Evolutionary conservation across 2,797 vertebrate species (phyloP), one percentile per base, ranked within the genome.

Genomic region (Tokudaia tokunoshimensis): DNA sequence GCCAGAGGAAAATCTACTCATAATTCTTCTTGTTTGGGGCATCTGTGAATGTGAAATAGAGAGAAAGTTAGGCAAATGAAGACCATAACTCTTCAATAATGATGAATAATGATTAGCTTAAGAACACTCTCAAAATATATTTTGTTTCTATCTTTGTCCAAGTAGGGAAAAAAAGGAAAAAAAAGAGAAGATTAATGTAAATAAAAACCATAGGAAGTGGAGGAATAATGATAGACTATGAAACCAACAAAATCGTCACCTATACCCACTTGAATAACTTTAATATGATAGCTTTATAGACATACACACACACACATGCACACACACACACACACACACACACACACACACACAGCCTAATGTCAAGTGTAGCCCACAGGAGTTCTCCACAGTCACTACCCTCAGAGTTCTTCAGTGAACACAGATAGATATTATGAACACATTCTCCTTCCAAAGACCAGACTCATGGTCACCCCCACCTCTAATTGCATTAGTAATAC

Each of bases 401-500:
- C 72, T 94, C 41, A n/a, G 47, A 88, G 76, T 8, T 72, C 14
- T 74, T 75, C 47, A 76, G 26, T 55, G 19, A 17, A 76, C 41
- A 86, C 55, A 47, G 47, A 44, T 37, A 20, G 4, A 65, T 37
- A 22, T 17, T 31, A 80, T 52, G 47, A 82, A 57, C 6, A 82
- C 1, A 7, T n/a, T 83, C 91, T 93, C 13, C 19, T 67, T 74
- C 20, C 15, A 22, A 7, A 47, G 34, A 29, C 44, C 19, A 72
- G n/a, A 81, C 57, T 76, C 75, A 88, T 15, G 91, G 19, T 4
- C 34, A 65, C 70, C 15, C 91, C 57, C 4, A 47, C 34, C 24
- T 47, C 44, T 80, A 34, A 75, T 50, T 91, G 81, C 94, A 78
- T 93, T 83, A 88, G 17, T 81, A 65, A 76, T 50, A 50, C 76